phyloP scores from a whole-genome alignment of 2,888 invertebrate genomes.

The Eupeodes luniger region DNA sequence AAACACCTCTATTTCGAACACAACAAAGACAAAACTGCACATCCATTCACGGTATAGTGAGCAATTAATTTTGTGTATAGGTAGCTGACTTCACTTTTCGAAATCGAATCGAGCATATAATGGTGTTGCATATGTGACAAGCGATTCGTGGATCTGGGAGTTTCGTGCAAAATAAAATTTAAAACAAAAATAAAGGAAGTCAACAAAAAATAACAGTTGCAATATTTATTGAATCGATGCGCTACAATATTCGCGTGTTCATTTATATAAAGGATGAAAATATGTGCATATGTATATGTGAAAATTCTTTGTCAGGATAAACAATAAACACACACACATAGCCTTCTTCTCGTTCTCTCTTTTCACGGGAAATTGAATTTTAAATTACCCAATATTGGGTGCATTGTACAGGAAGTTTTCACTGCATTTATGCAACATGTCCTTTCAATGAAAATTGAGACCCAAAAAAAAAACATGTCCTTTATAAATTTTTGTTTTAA shows the following conservation, averaged over 20 bases:
- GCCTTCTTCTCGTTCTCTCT: constrained; percentile 6
- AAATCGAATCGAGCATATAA: neutral
- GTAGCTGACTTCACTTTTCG: neutral
- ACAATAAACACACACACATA: neutral
- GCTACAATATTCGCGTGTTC: constrained; percentile 2
- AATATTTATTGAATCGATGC: constrained; percentile 23
- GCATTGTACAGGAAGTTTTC: constrained; percentile 7
- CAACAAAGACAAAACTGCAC: neutral
- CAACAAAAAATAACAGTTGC: neutral
- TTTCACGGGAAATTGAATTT: constrained; percentile 25
- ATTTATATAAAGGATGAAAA: neutral
- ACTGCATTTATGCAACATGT: constrained; percentile 33
- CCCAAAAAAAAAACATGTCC: neutral
- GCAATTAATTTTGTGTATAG: constrained; percentile 28
- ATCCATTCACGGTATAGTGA: constrained; percentile 6
- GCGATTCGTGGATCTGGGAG: constrained; percentile 8
- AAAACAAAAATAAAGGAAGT: neutral
- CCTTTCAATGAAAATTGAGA: neutral
- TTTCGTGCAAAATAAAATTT: neutral
- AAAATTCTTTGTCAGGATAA: constrained; percentile 15
- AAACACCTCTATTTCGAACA: neutral
- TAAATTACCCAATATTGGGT: constrained; percentile 10
- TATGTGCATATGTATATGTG: neutral
- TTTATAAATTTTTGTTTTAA: neutral
- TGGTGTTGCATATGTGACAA: constrained; percentile 13